Percentiles rank a stretch among this genome's conserved stretches.
These are phyloP conservation scores for Loriculus beryllinus DNA, from an alignment of 2,797 vertebrate species.

Conservation along the genomic window DNA sequence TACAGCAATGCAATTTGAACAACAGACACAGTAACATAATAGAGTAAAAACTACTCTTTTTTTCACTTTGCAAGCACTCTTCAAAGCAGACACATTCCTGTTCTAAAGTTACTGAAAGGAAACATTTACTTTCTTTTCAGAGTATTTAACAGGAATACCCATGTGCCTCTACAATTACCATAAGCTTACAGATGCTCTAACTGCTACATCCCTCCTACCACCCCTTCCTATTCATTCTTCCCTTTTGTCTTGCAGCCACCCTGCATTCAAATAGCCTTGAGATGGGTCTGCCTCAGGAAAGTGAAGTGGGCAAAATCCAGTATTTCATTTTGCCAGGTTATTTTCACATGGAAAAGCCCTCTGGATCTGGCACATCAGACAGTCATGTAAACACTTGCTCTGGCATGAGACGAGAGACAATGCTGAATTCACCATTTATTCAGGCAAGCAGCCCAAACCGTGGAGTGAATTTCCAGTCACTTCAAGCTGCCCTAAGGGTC, in stretches of 20 bases:
- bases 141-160: neutral
- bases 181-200: neutral
- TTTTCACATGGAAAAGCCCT: neutral
- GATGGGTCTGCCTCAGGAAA: neutral
- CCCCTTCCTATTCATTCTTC: neutral
- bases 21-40: neutral
- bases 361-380: neutral
- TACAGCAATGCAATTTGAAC: neutral
- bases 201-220: neutral
- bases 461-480: neutral
- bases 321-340: neutral
- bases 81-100: neutral
- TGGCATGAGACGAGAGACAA: neutral
- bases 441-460: neutral
- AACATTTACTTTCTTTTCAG: neutral
- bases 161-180: neutral
- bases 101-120: neutral
- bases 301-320: neutral
- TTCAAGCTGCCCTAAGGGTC: neutral
- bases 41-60: neutral
- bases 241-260: neutral
- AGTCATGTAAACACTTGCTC: neutral
- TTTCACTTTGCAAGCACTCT: neutral
- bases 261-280: neutral
- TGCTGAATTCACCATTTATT: neutral